Evolutionary conservation across 2,797 vertebrate species (phyloP), one percentile per base, ranked within the genome.

Genomic region (Alcedo quadribrachys): DNA sequence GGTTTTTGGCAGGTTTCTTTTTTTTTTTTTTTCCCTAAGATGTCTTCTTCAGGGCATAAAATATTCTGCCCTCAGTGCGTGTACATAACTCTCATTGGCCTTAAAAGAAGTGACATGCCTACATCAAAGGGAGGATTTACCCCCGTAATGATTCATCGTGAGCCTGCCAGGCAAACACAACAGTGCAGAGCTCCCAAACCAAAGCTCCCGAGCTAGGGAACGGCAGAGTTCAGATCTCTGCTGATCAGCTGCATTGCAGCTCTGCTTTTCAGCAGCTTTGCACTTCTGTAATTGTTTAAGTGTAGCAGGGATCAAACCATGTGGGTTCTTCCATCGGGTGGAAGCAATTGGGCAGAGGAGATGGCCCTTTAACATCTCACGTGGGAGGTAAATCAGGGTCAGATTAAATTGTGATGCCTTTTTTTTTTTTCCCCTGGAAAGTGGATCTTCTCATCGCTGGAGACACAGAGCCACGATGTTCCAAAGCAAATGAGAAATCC

Each of bases 121-220:
- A 97, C 96, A 96, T 96, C 96, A 97, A 97, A 97, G 96, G 90
- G 74, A 96, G 88, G 95, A 95, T 96, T 97, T 97, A 93, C 81
- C 94, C 94, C 94, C 87, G 32, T 95, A 95, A 96, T 78, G 94
- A 94, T 93, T 95, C 94, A 76, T 94, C 74, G 3, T 85, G 93
- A 95, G 94, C 94, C 92, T 93, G 87, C 91, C 89, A 84, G 96
- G 93, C 94, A 97, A 96, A 97, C 94, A 96, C 93, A 96, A 96
- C 95, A 94, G 82, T 45, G 48, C 46, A 90, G 91, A 91, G 94
- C 94, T 96, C 88, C 85, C 91, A 77, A 74, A 61, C 78, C 74
- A 86, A 92, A 92, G 95, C 84, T 94, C 53, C 79, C 71, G 69
- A 92, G 81, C 67, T 37, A 63, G 2, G 6, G 50, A 40, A 61